phyloP scores from a whole-genome alignment of 2,113 vertebrate genomes.

The Morone chrysops region DNA sequence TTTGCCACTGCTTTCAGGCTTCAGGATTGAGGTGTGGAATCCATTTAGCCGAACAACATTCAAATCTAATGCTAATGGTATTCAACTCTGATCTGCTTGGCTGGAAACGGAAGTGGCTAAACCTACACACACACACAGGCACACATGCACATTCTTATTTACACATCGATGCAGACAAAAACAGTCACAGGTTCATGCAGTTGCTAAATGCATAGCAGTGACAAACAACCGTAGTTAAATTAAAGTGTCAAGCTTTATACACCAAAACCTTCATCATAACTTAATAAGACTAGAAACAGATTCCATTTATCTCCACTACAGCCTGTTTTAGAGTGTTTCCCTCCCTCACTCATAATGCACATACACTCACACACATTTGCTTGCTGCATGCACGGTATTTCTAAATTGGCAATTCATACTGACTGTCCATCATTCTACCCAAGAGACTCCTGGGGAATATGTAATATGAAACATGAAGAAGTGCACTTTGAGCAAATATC shows the following conservation, averaged over 20 bases:
- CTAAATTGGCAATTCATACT: conserved; percentile 53
- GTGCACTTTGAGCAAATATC: conserved; percentile 44
- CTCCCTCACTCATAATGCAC: conserved; percentile 11
- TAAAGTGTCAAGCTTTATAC: conserved; percentile 50
- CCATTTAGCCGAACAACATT: conserved; percentile 60
- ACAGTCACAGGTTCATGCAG: conserved; percentile 2
- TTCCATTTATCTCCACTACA: conserved; percentile 26
- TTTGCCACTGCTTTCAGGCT: conserved; percentile 15
- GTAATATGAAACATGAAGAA: conserved; percentile 42
- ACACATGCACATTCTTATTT: not conserved
- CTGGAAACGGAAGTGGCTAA: conserved; percentile 36
- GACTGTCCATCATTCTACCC: conserved; percentile 38
- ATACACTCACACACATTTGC: conserved; percentile 7
- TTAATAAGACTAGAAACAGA: conserved; percentile 37
- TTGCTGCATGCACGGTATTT: not conserved
- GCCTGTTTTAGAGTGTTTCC: conserved; percentile 8
- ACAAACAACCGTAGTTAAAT: conserved; percentile 59
- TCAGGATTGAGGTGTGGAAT: conserved; percentile 52
- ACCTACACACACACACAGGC: not conserved
- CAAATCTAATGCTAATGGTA: conserved; percentile 73
- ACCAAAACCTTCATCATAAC: conserved; percentile 49
- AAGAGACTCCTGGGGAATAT: conserved; percentile 32
- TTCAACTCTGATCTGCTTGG: conserved; percentile 42
- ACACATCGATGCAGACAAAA: conserved; percentile 2
- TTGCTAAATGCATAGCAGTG: conserved; percentile 31